phyloP scores from a whole-genome alignment of 1,140 invertebrate species.

The Parasteatoda tepidariorum region DNA sequence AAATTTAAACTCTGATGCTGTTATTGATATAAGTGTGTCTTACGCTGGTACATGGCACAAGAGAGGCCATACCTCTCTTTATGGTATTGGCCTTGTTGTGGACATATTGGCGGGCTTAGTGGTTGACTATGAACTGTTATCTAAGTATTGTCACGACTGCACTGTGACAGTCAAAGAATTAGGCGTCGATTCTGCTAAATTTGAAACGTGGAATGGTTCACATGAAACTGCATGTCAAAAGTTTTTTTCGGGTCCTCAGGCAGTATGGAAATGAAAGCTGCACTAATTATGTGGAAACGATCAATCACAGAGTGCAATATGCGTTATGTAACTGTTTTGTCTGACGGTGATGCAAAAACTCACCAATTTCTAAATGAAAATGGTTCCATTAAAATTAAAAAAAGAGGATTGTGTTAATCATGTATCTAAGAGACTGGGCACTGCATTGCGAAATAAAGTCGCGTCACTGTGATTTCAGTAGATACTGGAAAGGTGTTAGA shows the following conservation, averaged over 20 bases:
- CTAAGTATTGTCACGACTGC: not conserved
- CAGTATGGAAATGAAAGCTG: conserved; percentile 8
- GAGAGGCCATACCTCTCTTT: conserved; percentile 2
- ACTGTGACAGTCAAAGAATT: not conserved
- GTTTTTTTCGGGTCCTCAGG: conserved; percentile 36
- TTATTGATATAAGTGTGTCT: not conserved
- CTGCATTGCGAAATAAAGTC: not conserved
- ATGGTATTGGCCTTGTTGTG: not conserved
- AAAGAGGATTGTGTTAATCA: conserved; percentile 22
- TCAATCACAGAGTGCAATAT: not conserved
- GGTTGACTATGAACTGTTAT: not conserved
- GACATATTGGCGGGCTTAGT: not conserved
- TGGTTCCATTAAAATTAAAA: not conserved
- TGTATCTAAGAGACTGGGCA: not conserved
- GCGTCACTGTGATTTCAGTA: too few species aligned
- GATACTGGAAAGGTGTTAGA: too few species aligned
- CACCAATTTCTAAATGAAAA: not conserved
- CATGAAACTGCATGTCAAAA: too few species aligned
- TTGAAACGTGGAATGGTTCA: not conserved
- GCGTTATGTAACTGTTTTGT: not conserved
- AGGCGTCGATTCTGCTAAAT: not conserved
- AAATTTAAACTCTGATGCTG: too few species aligned
- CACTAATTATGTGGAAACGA: not conserved
- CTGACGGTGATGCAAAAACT: conserved; percentile 18
- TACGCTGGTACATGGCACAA: conserved; percentile 1